These are phyloP conservation scores for Hybognathus amarus DNA, from an alignment of 2,797 vertebrate genomes.

Conservation along the genomic window DNA sequence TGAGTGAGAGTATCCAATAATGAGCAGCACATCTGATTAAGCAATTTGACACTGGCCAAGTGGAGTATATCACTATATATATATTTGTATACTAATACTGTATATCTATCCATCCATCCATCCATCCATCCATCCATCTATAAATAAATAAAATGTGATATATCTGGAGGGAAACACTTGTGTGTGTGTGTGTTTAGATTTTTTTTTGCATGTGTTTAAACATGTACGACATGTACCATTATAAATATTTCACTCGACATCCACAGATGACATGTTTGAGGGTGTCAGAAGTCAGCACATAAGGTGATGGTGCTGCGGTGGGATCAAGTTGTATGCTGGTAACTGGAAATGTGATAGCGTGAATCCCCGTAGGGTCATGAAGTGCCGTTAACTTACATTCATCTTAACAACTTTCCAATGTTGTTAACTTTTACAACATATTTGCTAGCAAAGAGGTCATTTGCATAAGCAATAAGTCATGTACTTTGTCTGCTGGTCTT, in stretches of 20 bases:
- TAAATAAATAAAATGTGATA: no score
- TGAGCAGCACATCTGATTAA: not conserved
- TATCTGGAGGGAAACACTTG: not conserved
- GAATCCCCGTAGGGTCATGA: not conserved
- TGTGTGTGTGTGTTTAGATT: not conserved
- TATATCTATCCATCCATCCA: no score
- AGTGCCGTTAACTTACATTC: not conserved
- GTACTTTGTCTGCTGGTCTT: conserved; percentile 3
- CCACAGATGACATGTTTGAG: not conserved
- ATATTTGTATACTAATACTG: no score
- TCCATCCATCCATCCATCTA: no score
- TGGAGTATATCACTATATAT: not conserved
- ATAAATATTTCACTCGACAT: not conserved
- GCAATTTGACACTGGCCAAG: not conserved
- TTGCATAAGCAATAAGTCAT: conserved; percentile 1
- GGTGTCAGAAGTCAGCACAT: not conserved
- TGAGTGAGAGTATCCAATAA: not conserved
- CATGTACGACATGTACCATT: not conserved
- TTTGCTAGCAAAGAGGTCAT: not conserved
- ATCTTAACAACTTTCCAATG: not conserved
- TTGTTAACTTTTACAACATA: conserved; percentile 4
- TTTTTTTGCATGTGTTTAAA: not conserved
- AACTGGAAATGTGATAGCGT: conserved; percentile 3
- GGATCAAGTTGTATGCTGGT: conserved; percentile 5
- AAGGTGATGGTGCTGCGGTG: not conserved